phyloP scores from a whole-genome alignment of 2,797 vertebrate genomes.

The Craterocephalus amniculus region DNA sequence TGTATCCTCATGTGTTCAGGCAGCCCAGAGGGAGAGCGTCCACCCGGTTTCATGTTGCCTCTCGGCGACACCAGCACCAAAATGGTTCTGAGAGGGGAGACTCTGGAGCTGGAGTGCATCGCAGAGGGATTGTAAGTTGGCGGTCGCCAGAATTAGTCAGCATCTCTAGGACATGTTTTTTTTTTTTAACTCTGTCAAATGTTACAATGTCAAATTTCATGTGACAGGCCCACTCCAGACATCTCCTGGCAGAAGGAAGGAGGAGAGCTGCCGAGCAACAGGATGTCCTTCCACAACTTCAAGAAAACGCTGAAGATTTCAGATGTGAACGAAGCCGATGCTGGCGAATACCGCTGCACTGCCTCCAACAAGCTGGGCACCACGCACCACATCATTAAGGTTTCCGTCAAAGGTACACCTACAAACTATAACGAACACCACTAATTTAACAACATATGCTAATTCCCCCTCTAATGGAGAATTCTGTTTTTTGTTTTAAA shows the following conservation, averaged over 20 bases:
- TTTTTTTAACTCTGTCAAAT: not conserved
- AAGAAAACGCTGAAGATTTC: slow-evolving; percentile 91
- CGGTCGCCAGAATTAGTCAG: not conserved
- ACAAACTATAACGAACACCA: not conserved
- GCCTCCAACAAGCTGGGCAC: slow-evolving; percentile 88
- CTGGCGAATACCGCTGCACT: slow-evolving; percentile 90
- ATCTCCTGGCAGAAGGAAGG: slow-evolving; percentile 93
- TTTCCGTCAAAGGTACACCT: slow-evolving; percentile 90
- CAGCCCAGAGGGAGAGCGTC: slow-evolving; percentile 85
- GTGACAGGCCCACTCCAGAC: slow-evolving; percentile 89
- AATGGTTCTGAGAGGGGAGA: slow-evolving; percentile 90
- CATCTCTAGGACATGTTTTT: not conserved
- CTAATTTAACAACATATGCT: not conserved
- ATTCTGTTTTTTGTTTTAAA: not conserved
- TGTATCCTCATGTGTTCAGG: slow-evolving; percentile 77
- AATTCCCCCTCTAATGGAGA: not conserved
- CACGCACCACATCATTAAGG: slow-evolving; percentile 88
- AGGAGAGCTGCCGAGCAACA: slow-evolving; percentile 84
- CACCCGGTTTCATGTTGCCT: slow-evolving; percentile 89
- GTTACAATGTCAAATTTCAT: not conserved
- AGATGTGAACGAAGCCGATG: slow-evolving; percentile 90
- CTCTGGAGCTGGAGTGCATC: slow-evolving; percentile 92
- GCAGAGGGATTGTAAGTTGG: slow-evolving; percentile 95
- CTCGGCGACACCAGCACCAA: slow-evolving; percentile 86
- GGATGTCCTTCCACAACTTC: slow-evolving; percentile 87